These are phyloP conservation scores for Xestoiulus laeticollis DNA, from an alignment of 2,888 invertebrate species.

Conservation along the genomic window DNA sequence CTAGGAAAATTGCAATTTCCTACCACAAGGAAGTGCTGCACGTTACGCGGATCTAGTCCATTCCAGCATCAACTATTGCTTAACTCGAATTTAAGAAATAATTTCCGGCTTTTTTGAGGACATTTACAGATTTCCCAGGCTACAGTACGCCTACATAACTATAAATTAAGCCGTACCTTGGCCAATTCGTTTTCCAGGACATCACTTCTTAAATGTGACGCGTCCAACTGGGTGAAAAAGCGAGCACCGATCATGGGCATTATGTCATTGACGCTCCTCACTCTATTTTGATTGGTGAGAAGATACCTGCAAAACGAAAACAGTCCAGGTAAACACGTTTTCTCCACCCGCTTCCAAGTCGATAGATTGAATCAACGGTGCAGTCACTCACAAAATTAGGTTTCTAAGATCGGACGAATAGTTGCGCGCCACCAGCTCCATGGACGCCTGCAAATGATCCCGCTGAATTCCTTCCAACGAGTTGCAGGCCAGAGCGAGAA, in stretches of 20 bases:
- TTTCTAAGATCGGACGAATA: conserved; percentile 95
- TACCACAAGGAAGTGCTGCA: no score
- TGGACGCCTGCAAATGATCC: conserved; percentile 85
- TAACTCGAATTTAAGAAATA: no score
- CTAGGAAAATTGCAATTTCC: no score
- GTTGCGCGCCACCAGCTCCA: conserved; percentile 87
- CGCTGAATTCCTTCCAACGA: conserved; percentile 85
- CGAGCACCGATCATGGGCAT: conserved; percentile 99
- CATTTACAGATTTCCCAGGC: no score
- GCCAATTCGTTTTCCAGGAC: conserved; percentile 88
- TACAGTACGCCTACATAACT: no score
- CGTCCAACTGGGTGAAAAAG: conserved; percentile 95
- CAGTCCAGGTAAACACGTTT: not conserved
- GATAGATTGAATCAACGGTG: conserved; percentile 64
- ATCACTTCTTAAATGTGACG: conserved; percentile 86
- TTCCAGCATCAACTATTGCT: no score
- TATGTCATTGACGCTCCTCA: conserved; percentile 87
- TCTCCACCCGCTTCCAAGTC: not conserved
- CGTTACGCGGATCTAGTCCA: no score
- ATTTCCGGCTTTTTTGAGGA: no score
- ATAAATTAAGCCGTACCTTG: conserved; percentile 68
- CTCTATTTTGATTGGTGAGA: conserved; percentile 69
- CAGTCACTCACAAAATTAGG: conserved; percentile 74
- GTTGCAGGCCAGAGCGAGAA: conserved; percentile 92
- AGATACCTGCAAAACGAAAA: conserved; percentile 72